Evolutionary conservation across 2,888 invertebrate genomes (phyloP).

Genomic region (Cordylochernes scorpioides): DNA sequence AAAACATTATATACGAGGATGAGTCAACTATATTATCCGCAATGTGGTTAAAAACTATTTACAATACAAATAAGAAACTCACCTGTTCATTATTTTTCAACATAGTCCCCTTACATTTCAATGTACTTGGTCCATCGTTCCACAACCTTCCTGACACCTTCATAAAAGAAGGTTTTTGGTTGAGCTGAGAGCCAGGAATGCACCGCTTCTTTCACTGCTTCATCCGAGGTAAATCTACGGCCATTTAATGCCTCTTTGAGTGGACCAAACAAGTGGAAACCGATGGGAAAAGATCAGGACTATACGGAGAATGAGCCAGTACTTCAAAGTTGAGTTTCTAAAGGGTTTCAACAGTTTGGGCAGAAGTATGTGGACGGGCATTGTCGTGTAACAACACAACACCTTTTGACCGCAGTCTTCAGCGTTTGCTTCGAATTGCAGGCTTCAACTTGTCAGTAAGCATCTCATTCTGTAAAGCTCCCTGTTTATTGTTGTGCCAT

Average conservation of each 20-base stretch:
- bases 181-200: constrained; percentile 1
- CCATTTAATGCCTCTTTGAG: constrained; percentile 2
- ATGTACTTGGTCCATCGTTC: not conserved
- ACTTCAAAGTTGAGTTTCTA: constrained; percentile 1
- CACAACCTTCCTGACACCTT: constrained; percentile 1
- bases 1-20: not conserved
- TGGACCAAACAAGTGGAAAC: constrained; percentile 2
- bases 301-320: constrained; percentile 2
- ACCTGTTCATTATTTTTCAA: not conserved
- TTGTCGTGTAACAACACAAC: constrained; percentile 2
- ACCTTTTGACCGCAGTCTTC: not conserved
- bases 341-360: constrained; percentile 2
- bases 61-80: constrained; percentile 1
- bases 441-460: constrained; percentile 1
- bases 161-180: constrained; percentile 1
- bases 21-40: no score
- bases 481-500: constrained; percentile 1
- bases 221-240: constrained; percentile 3
- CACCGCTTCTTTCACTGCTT: constrained; percentile 1
- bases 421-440: constrained; percentile 2
- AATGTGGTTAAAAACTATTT: no score
- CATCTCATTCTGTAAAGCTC: not conserved
- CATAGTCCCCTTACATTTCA: constrained; percentile 1
- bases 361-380: constrained; percentile 1
- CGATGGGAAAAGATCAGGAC: constrained; percentile 2